Conservation (phyloP, 1,140 invertebrate species). For the Apis cerana region DNA sequence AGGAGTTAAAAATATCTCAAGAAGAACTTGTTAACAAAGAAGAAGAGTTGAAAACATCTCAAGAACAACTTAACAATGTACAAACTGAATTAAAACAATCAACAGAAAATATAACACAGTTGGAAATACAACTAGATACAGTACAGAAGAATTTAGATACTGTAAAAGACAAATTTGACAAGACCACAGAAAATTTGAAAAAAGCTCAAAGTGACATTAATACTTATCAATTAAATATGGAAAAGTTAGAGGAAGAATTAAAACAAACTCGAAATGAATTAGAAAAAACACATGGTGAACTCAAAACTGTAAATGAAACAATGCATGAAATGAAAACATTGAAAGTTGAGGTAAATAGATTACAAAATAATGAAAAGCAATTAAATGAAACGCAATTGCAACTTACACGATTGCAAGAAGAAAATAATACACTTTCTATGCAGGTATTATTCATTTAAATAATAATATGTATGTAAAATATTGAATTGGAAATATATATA, state of each 20-base stretch:
- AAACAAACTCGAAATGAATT: slow-evolving; percentile 68
- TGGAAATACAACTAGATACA: slow-evolving; percentile 56
- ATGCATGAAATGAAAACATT: slow-evolving; percentile 56
- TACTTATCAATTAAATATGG: slow-evolving; percentile 65
- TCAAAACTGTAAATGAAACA: slow-evolving; percentile 59
- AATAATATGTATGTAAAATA: neutral
- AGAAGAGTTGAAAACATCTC: slow-evolving; percentile 64
- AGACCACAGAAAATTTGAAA: slow-evolving; percentile 59
- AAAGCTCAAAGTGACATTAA: slow-evolving; percentile 70
- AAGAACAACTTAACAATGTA: slow-evolving; percentile 62
- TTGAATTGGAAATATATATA: neutral
- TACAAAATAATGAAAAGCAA: slow-evolving; percentile 68
- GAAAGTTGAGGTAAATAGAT: slow-evolving; percentile 73
- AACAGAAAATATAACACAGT: slow-evolving; percentile 57
- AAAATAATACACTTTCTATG: slow-evolving; percentile 80
- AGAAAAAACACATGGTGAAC: slow-evolving; percentile 46
- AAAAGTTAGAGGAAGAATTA: slow-evolving; percentile 68
- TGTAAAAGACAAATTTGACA: slow-evolving; percentile 60
- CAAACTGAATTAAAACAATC: slow-evolving; percentile 68
- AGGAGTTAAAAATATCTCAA: slow-evolving; percentile 64
- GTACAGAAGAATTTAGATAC: slow-evolving; percentile 64
- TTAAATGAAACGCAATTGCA: slow-evolving; percentile 62
- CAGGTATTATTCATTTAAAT: slow-evolving; percentile 75
- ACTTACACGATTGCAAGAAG: slow-evolving; percentile 77
- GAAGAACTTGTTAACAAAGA: slow-evolving; percentile 62